phyloP scores from a whole-genome alignment of 2,797 vertebrate species.

The Lycodopsis pacificus region DNA sequence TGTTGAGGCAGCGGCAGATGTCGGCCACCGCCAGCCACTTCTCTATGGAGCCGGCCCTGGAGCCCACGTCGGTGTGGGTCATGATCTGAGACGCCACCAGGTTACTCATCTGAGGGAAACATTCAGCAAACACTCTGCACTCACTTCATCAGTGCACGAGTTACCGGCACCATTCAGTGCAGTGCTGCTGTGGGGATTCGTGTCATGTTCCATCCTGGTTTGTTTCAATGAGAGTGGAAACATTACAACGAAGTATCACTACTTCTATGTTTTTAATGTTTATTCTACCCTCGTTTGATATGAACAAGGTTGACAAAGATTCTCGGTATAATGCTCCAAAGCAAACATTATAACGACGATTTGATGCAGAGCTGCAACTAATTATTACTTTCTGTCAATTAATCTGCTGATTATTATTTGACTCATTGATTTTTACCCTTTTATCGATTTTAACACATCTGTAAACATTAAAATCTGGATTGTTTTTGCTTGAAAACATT shows the following conservation, averaged over 20 bases:
- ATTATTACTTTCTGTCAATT: background rate
- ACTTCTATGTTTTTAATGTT: background rate
- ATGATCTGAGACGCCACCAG: slow-evolving; percentile 98
- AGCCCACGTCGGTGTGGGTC: slow-evolving; percentile 89
- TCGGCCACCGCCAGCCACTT: slow-evolving; percentile 98
- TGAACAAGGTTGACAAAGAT: too few species aligned
- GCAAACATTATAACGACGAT: too few species aligned
- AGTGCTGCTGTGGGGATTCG: too few species aligned
- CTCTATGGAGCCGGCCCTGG: slow-evolving; percentile 91
- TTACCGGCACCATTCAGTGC: background rate
- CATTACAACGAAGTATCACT: too few species aligned
- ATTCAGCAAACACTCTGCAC: background rate
- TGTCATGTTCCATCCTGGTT: too few species aligned
- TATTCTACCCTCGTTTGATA: too few species aligned
- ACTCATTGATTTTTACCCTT: background rate
- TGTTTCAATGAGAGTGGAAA: too few species aligned
- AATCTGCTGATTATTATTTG: background rate
- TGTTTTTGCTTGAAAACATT: too few species aligned
- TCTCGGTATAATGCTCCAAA: too few species aligned
- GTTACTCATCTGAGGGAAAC: slow-evolving; percentile 92
- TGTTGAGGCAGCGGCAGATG: slow-evolving; percentile 95
- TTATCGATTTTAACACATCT: background rate
- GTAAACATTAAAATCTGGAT: too few species aligned
- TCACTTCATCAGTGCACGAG: background rate
- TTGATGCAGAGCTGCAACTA: too few species aligned